Percentiles rank a stretch among this genome's conserved stretches.
phyloP scores from a whole-genome alignment of 1,140 invertebrate species.

The Scaptomyza graminum region DNA sequence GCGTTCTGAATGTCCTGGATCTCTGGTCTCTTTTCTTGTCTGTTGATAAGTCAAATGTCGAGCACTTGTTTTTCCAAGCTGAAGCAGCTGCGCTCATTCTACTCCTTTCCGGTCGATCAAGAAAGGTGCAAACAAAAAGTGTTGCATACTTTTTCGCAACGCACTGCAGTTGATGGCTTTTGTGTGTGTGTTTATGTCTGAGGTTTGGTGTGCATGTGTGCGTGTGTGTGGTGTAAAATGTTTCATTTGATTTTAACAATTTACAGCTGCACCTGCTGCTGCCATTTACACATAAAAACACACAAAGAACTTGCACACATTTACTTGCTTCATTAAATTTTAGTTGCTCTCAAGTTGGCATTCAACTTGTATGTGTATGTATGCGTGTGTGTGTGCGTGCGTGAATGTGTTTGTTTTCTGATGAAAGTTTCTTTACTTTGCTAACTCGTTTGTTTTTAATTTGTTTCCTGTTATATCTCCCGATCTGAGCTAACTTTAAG shows the following conservation, averaged over 20 bases:
- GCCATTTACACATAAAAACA: slow-evolving; percentile 1
- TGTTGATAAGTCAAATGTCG: neutral
- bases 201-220: neutral
- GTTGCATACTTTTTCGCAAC: slow-evolving; percentile 53
- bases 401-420: neutral
- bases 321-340: slow-evolving; percentile 17
- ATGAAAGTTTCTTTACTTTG: too few species aligned
- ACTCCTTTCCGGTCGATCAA: slow-evolving; percentile 36
- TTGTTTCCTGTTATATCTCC: too few species aligned
- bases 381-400: neutral
- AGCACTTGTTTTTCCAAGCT: slow-evolving; percentile 9
- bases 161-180: neutral
- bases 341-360: slow-evolving; percentile 20
- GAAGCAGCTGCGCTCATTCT: neutral
- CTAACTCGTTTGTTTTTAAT: too few species aligned
- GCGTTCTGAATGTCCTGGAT: neutral
- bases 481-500: too few species aligned
- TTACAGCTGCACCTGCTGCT: slow-evolving; percentile 54
- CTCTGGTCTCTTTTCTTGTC: neutral
- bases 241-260: slow-evolving; percentile 72
- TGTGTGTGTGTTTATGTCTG: neutral
- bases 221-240: slow-evolving; percentile 44
- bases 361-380: slow-evolving; percentile 4
- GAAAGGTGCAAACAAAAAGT: slow-evolving; percentile 21
- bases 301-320: slow-evolving; percentile 15